Evolutionary conservation across 2,113 vertebrate species (phyloP).

Genomic region (Hypocryptadius cinnamomeus): DNA sequence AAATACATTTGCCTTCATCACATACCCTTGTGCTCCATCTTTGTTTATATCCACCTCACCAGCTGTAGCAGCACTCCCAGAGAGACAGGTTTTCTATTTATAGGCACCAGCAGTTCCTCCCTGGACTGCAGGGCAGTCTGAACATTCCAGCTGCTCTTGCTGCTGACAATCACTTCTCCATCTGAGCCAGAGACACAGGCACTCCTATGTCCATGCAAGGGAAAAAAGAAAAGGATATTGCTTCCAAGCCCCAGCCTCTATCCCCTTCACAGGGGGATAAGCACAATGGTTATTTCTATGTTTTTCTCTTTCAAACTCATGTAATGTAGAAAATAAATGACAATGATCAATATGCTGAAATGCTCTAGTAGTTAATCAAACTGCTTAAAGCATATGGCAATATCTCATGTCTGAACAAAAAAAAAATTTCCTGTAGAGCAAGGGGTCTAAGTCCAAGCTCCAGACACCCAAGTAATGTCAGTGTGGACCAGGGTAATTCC

Average conservation of each 20-base stretch:
- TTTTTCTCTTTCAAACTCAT: background rate
- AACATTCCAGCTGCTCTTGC: background rate
- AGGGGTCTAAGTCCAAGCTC: background rate
- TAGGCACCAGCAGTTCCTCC: background rate
- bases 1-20: background rate
- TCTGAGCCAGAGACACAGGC: background rate
- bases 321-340: background rate
- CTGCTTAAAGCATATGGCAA: background rate
- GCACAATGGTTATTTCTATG: background rate
- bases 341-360: background rate
- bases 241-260: background rate
- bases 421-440: background rate
- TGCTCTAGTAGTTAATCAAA: background rate
- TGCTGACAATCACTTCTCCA: background rate
- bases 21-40: background rate
- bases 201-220: fast-evolving
- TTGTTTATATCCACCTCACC: background rate
- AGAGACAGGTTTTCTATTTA: background rate
- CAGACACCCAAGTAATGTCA: background rate
- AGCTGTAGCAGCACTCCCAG: background rate
- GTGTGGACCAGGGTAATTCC: background rate
- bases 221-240: background rate
- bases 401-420: background rate
- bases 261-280: background rate
- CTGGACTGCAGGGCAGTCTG: background rate